Evolutionary conservation across 2,797 vertebrate genomes (phyloP).

Genomic region (Anolis apletophallus): DNA sequence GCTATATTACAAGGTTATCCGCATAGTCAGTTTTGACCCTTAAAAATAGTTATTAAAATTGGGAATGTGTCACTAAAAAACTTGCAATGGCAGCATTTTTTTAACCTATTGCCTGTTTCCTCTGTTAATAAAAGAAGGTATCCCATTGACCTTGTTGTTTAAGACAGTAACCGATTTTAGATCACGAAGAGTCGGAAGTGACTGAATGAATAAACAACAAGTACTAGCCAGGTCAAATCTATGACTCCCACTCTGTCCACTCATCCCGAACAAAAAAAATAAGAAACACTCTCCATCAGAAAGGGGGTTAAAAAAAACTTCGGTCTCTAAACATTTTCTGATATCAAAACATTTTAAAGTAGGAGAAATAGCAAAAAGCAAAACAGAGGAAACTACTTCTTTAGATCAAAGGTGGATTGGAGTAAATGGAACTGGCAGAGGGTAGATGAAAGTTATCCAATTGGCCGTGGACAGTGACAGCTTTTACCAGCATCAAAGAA

Average conservation of each 20-base stretch:
- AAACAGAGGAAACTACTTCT: neutral
- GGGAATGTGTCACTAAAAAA: neutral
- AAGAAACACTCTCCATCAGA: neutral
- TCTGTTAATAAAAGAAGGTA: neutral
- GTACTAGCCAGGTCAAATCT: neutral
- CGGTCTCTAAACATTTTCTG: neutral
- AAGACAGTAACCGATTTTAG: constrained; percentile 4
- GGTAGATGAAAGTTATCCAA: constrained; percentile 30
- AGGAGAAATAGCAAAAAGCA: neutral
- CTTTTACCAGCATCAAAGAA: constrained; percentile 39
- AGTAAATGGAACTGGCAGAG: constrained; percentile 5
- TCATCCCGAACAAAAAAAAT: neutral
- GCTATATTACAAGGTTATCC: neutral
- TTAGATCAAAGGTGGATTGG: constrained; percentile 33
- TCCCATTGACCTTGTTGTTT: neutral
- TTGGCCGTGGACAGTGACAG: constrained; percentile 23
- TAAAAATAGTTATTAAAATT: neutral
- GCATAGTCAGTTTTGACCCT: neutral
- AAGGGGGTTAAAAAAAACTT: neutral
- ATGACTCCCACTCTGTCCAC: too few species aligned
- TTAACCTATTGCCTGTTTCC: neutral
- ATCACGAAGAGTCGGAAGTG: too few species aligned
- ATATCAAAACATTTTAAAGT: constrained; percentile 18
- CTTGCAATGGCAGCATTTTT: constrained; percentile 6
- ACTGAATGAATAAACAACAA: too few species aligned